phyloP scores from a whole-genome alignment of 2,797 vertebrate species.

The Pachyuromys duprasi region DNA sequence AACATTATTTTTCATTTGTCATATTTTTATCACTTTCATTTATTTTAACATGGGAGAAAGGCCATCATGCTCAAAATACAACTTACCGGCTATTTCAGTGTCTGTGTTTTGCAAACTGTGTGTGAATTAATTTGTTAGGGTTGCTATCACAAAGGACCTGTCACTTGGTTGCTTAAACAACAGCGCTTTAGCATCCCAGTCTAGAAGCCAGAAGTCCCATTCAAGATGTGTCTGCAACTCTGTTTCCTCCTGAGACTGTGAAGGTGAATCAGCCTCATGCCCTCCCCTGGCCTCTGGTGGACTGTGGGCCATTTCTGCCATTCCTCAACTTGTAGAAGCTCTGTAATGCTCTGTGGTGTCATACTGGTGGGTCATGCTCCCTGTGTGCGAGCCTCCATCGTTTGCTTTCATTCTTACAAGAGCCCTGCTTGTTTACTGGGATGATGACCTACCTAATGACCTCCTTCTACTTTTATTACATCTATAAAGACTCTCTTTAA shows the following conservation, averaged over 20 bases:
- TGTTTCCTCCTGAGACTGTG: background rate
- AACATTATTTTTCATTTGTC: slow-evolving; percentile 1
- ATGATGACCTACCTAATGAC: background rate
- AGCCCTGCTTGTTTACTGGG: background rate
- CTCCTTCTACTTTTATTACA: background rate
- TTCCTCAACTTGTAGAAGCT: background rate
- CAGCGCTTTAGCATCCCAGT: background rate
- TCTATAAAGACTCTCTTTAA: background rate
- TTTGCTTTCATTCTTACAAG: background rate
- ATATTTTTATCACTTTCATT: background rate
- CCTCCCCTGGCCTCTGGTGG: fast-evolving
- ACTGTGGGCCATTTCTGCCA: fast-evolving
- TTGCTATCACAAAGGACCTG: background rate
- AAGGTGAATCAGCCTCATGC: too few species aligned
- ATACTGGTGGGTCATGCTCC: background rate
- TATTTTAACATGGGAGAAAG: background rate
- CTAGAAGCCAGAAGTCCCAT: background rate
- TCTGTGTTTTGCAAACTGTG: background rate
- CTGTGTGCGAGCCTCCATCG: background rate
- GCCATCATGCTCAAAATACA: background rate
- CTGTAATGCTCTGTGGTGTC: background rate
- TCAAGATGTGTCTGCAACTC: background rate
- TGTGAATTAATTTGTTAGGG: background rate
- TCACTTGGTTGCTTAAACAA: background rate
- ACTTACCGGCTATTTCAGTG: background rate